A percentile compares a stretch with the other conserved stretches of the same genome.
Conservation (phyloP, 2,888 invertebrate species). For the Serripes groenlandicus region DNA sequence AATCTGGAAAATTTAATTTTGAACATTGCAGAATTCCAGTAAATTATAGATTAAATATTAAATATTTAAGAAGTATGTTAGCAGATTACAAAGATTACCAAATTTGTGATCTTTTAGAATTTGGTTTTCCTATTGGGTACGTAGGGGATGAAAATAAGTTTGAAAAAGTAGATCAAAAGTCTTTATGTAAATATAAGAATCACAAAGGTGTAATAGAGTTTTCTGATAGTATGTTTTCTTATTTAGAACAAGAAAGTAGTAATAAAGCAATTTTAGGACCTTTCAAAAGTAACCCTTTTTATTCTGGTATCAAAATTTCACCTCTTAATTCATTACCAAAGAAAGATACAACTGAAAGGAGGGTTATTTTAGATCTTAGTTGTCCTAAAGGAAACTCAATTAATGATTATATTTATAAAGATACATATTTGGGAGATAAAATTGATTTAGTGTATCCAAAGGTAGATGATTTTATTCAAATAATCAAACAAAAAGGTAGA, state of each 20-base stretch:
- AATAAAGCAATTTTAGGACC: neutral
- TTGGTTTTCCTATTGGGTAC: neutral
- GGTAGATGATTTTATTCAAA: slow-evolving; percentile 11
- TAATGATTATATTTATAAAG: slow-evolving; percentile 3
- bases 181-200: neutral
- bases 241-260: neutral
- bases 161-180: neutral
- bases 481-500: neutral
- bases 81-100: neutral
- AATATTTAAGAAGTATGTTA: neutral
- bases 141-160: neutral
- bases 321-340: neutral
- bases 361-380: slow-evolving; percentile 4
- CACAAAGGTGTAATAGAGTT: neutral
- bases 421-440: neutral
- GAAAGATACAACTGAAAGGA: slow-evolving; percentile 8
- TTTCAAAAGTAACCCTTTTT: neutral
- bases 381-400: neutral
- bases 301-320: neutral
- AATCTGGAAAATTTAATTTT: neutral
- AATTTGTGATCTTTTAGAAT: neutral
- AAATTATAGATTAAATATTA: neutral
- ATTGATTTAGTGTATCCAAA: neutral
- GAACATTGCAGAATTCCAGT: neutral
- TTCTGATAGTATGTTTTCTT: neutral